A percentile compares a stretch with the other conserved stretches of the same genome.
Evolutionary conservation across 2,888 invertebrate genomes (phyloP).

Genomic region (Agrotis clavis): DNA sequence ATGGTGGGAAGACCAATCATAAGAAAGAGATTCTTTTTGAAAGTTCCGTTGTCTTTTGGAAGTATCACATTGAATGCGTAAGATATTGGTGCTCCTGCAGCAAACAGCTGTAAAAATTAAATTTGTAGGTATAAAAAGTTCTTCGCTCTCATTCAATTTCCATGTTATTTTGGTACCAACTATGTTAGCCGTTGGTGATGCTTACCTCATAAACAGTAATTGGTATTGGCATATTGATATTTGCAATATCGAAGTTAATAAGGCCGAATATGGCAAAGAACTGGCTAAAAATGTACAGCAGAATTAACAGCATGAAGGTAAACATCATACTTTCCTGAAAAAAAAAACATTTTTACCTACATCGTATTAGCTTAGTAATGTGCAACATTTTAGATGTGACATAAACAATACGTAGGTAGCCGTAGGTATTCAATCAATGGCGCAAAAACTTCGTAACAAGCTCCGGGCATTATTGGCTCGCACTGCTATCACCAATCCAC

Average conservation of each 20-base stretch:
- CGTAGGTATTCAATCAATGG: background rate
- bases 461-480: background rate
- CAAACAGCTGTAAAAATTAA: constrained; percentile 80
- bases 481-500: constrained; percentile 1
- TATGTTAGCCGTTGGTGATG: background rate
- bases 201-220: constrained; percentile 87
- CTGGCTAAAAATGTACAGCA: constrained; percentile 87
- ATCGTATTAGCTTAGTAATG: too few species aligned
- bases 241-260: constrained; percentile 86
- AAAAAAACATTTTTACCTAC: background rate
- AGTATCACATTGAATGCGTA: constrained; percentile 84
- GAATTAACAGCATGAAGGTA: constrained; percentile 83
- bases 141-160: background rate
- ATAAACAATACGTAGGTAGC: background rate
- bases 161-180: background rate
- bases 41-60: constrained; percentile 78
- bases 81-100: constrained; percentile 87
- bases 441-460: background rate
- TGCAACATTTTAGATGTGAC: too few species aligned
- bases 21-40: constrained; percentile 81
- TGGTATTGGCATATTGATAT: constrained; percentile 86
- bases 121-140: background rate
- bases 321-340: constrained; percentile 89
- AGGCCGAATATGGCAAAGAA: constrained; percentile 88
- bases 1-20: constrained; percentile 83